phyloP scores from a whole-genome alignment of 2,888 invertebrate genomes.

The Ametastegia equiseti region DNA sequence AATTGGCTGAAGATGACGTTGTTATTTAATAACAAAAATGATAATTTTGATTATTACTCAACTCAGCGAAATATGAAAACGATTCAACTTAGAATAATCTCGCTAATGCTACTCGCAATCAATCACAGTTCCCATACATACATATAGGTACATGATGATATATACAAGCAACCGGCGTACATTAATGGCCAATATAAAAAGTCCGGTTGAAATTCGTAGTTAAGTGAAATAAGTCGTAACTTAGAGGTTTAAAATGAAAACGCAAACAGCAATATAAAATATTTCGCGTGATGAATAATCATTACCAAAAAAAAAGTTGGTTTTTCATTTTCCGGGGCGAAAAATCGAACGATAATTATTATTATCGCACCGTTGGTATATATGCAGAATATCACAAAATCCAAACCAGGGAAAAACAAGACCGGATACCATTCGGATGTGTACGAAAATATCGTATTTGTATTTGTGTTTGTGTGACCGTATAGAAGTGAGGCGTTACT shows the following conservation, averaged over 20 bases:
- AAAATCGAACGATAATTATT: constrained; percentile 73
- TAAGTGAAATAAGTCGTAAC: constrained; percentile 1
- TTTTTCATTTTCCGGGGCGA: constrained; percentile 42
- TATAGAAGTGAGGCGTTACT: constrained; percentile 39
- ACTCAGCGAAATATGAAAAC: neutral
- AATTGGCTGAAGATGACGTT: neutral
- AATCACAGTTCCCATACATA: constrained; percentile 2
- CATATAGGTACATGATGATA: neutral
- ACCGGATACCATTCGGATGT: constrained; percentile 70
- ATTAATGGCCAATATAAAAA: neutral
- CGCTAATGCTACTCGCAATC: constrained; percentile 5
- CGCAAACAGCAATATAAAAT: constrained; percentile 12
- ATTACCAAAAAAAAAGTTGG: constrained; percentile 32
- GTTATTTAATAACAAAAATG: neutral
- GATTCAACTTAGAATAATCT: neutral
- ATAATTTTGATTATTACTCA: neutral
- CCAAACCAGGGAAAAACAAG: constrained; percentile 54
- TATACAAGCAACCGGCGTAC: neutral
- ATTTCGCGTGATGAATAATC: constrained; percentile 13
- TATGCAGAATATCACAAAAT: constrained; percentile 72
- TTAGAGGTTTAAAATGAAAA: constrained; percentile 27
- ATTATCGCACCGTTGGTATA: too few relatives aligned
- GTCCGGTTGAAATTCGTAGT: neutral
- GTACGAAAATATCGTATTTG: too few relatives aligned
- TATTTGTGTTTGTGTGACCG: constrained; percentile 52